phyloP scores from a whole-genome alignment of 2,797 vertebrate species.

The Pogonophryne albipinna region DNA sequence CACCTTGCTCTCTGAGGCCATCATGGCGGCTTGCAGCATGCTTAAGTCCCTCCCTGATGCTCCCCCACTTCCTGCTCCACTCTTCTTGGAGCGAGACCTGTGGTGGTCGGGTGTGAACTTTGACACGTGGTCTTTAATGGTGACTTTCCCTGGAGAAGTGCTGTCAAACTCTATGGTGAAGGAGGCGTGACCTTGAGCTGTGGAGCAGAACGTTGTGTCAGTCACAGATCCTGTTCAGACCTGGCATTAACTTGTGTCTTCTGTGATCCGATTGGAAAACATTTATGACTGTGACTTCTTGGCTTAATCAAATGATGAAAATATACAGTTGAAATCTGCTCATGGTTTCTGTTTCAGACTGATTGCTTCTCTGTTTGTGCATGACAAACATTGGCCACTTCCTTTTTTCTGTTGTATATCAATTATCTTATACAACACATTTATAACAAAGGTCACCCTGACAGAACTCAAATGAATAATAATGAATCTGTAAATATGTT shows the following conservation, averaged over 20 bases:
- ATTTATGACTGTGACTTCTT: background rate
- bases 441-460: background rate
- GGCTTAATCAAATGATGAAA: background rate
- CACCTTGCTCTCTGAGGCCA: slow-evolving; percentile 97
- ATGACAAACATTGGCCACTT: slow-evolving; percentile 16
- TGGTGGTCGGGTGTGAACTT: slow-evolving; percentile 90
- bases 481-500: background rate
- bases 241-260: too few relatives aligned
- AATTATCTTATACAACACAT: slow-evolving; percentile 7
- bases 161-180: slow-evolving; percentile 99
- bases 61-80: slow-evolving; percentile 82
- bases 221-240: background rate
- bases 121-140: slow-evolving; percentile 97
- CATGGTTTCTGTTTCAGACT: slow-evolving; percentile 14
- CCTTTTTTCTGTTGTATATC: slow-evolving; percentile 2
- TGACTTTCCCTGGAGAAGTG: slow-evolving; percentile 96
- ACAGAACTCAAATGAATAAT: background rate
- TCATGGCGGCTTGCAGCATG: slow-evolving; percentile 95
- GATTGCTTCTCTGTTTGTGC: slow-evolving; percentile 4
- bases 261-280: too few relatives aligned
- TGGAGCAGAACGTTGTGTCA: slow-evolving; percentile 62
- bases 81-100: slow-evolving; percentile 91
- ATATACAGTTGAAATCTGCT: slow-evolving; percentile 1
- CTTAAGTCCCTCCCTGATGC: slow-evolving; percentile 88
- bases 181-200: slow-evolving; percentile 93